Evolutionary conservation across 2,113 vertebrate species (phyloP).

Genomic region (Loxodonta africana): DNA sequence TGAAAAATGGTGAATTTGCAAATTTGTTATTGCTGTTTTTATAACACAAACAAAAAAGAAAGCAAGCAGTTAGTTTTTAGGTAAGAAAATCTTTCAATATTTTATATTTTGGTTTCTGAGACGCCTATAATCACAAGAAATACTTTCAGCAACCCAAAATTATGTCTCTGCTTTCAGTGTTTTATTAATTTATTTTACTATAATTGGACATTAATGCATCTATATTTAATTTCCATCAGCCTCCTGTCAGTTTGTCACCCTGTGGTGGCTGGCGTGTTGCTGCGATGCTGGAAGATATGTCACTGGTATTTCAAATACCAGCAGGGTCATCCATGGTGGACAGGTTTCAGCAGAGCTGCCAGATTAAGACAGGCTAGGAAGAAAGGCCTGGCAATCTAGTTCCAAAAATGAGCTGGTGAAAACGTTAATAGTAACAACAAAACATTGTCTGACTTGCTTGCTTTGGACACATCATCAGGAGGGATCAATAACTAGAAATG

Average conservation of each 20-base stretch:
- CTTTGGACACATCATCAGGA: neutral
- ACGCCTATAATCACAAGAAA: slow-evolving; percentile 62
- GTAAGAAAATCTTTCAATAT: slow-evolving; percentile 56
- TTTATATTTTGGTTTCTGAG: slow-evolving; percentile 65
- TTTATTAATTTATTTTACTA: slow-evolving; percentile 69
- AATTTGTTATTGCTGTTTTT: no score
- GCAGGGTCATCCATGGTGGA: no score
- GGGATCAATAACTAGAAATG: neutral
- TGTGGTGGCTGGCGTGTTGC: neutral
- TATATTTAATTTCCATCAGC: slow-evolving; percentile 55
- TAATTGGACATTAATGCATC: slow-evolving; percentile 64
- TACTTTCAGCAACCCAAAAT: slow-evolving; percentile 59
- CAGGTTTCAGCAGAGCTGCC: no score
- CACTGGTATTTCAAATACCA: no score
- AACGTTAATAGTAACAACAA: neutral
- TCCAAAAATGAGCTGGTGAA: neutral
- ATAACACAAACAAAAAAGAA: no score
- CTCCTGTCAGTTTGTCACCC: neutral
- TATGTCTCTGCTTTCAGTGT: slow-evolving; percentile 55
- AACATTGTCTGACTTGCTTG: neutral
- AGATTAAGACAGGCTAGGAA: neutral
- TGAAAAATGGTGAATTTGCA: no score
- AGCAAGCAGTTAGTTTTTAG: slow-evolving; percentile 17
- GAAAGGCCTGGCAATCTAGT: neutral
- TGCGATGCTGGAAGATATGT: neutral